These are phyloP conservation scores for Varanus salvator DNA, from an alignment of 2,113 vertebrate species.

Conservation along the genomic window DNA sequence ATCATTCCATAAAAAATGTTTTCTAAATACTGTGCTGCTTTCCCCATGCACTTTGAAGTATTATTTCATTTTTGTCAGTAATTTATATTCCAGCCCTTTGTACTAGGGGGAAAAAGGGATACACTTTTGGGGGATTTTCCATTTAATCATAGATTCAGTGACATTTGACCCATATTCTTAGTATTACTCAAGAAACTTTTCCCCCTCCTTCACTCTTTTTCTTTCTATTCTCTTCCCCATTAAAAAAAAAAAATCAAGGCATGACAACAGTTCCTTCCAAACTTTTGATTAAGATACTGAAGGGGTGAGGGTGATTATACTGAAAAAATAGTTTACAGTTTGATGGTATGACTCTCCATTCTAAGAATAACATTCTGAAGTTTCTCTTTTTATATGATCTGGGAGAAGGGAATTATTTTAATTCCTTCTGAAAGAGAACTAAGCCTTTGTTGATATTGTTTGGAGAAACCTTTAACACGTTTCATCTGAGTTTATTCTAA, in stretches of 20 bases:
- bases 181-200: slow-evolving; percentile 76
- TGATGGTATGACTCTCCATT: slow-evolving; percentile 38
- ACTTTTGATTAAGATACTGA: slow-evolving; percentile 70
- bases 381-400: slow-evolving; percentile 24
- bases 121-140: slow-evolving; percentile 75
- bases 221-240: background rate
- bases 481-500: slow-evolving; percentile 71
- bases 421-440: slow-evolving; percentile 57
- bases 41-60: slow-evolving; percentile 81
- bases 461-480: slow-evolving; percentile 62
- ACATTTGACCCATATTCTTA: slow-evolving; percentile 84
- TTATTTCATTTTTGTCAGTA: slow-evolving; percentile 81
- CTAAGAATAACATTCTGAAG: slow-evolving; percentile 73
- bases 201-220: slow-evolving; percentile 52
- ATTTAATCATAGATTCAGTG: slow-evolving; percentile 80
- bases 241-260: slow-evolving; percentile 75
- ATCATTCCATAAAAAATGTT: slow-evolving; percentile 74
- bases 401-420: slow-evolving; percentile 62
- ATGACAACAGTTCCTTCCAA: slow-evolving; percentile 72
- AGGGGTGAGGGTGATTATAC: slow-evolving; percentile 48
- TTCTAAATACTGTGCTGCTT: slow-evolving; percentile 76
- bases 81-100: slow-evolving; percentile 83
- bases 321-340: slow-evolving; percentile 76
- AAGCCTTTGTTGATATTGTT: slow-evolving; percentile 69
- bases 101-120: slow-evolving; percentile 74